Percentiles rank a stretch among this genome's conserved stretches.
These are phyloP conservation scores for Lobophora halterata DNA, from an alignment of 2,888 invertebrate genomes.

Conservation along the genomic window DNA sequence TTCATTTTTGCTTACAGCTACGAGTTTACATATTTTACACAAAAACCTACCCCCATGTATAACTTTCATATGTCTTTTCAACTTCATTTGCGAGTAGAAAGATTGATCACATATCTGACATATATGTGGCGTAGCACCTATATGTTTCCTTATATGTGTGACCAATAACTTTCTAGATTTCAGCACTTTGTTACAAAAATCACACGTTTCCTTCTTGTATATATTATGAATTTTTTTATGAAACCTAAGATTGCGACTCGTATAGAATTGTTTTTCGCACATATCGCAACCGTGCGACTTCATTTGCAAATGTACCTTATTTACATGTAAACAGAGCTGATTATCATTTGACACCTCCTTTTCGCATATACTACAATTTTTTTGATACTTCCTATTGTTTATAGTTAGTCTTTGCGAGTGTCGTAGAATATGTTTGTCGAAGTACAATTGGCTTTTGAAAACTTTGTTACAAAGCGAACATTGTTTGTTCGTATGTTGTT, in stretches of 20 bases:
- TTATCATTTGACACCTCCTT: slow-evolving; percentile 59
- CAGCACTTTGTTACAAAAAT: slow-evolving; percentile 58
- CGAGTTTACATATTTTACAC: slow-evolving; percentile 59
- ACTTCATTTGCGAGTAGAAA: slow-evolving; percentile 52
- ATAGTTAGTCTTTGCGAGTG: slow-evolving; percentile 49
- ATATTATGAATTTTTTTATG: slow-evolving; percentile 62
- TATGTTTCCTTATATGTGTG: slow-evolving; percentile 65
- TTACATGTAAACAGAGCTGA: slow-evolving; percentile 63
- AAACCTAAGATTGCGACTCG: slow-evolving; percentile 54
- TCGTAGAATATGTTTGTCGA: slow-evolving; percentile 53
- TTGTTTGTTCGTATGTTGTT: slow-evolving; percentile 43
- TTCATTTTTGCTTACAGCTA: slow-evolving; percentile 47
- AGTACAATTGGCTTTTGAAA: slow-evolving; percentile 47
- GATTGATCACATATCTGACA: slow-evolving; percentile 57
- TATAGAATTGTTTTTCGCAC: slow-evolving; percentile 68
- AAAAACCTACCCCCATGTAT: slow-evolving; percentile 60
- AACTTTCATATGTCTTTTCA: slow-evolving; percentile 53
- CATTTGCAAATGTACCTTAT: slow-evolving; percentile 68
- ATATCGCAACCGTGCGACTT: slow-evolving; percentile 70
- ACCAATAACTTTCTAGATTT: slow-evolving; percentile 59
- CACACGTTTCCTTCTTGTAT: slow-evolving; percentile 51
- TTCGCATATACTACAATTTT: slow-evolving; percentile 69
- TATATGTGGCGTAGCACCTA: slow-evolving; percentile 55
- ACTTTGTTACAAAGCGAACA: slow-evolving; percentile 59
- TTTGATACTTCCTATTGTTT: slow-evolving; percentile 33